Evolutionary conservation across 2,797 vertebrate species (phyloP).

Genomic region (Arremon aurantiirostris): DNA sequence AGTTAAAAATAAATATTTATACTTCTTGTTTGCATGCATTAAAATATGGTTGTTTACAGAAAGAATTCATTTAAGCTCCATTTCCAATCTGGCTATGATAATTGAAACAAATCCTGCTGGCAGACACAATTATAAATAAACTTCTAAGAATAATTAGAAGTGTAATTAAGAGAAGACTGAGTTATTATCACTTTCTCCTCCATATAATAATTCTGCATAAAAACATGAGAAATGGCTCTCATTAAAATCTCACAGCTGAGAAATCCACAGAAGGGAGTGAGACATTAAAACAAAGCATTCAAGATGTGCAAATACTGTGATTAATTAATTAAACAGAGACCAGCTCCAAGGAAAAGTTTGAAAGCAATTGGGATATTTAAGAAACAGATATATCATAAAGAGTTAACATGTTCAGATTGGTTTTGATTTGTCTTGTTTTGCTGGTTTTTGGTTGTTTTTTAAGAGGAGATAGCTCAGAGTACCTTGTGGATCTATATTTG

Average conservation of each 20-base stretch:
- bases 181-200: constrained; percentile 23
- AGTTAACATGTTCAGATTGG: neutral
- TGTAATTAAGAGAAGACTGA: constrained; percentile 61
- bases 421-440: neutral
- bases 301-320: neutral
- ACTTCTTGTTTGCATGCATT: neutral
- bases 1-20: constrained; percentile 30
- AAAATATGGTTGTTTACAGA: constrained; percentile 33
- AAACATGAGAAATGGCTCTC: constrained; percentile 23
- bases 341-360: neutral
- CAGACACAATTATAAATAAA: constrained; percentile 55
- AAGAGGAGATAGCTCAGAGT: neutral
- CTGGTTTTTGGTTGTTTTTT: neutral
- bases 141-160: constrained; percentile 61
- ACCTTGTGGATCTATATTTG: neutral
- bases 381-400: neutral
- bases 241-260: constrained; percentile 33
- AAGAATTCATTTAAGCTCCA: constrained; percentile 46
- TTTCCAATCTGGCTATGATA: constrained; percentile 51
- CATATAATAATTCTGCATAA: constrained; percentile 6
- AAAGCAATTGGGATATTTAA: neutral
- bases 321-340: neutral
- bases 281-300: neutral
- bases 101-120: constrained; percentile 25
- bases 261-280: neutral